Percentiles rank a stretch among this genome's conserved stretches.
phyloP scores from a whole-genome alignment of 2,888 invertebrate genomes.

The Drosophila vallismaia region DNA sequence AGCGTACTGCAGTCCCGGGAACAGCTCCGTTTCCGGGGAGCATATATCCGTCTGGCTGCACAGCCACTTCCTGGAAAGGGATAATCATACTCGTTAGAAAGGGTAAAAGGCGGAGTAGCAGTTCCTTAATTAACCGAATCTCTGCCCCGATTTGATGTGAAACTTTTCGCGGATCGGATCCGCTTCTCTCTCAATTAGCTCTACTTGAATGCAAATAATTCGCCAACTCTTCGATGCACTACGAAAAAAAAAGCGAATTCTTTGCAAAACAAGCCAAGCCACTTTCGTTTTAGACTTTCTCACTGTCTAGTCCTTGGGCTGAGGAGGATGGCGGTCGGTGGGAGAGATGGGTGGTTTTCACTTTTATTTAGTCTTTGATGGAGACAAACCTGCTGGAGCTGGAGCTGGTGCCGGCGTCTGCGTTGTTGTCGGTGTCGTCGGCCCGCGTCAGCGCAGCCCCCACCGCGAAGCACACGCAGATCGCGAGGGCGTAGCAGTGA shows the following conservation, averaged over 20 bases:
- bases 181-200: constrained; percentile 9
- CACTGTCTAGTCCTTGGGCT: too few species aligned
- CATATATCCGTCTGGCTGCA: constrained; percentile 73
- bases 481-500: constrained; percentile 24
- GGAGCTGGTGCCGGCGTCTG: constrained; percentile 10
- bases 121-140: too few species aligned
- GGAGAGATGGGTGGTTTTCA: not conserved
- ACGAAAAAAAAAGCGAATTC: too few species aligned
- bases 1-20: constrained; percentile 6
- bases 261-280: too few species aligned
- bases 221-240: not conserved
- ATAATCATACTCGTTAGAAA: not conserved
- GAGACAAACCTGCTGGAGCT: constrained; percentile 33
- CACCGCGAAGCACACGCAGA: constrained; percentile 32
- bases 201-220: constrained; percentile 2
- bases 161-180: not conserved
- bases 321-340: not conserved
- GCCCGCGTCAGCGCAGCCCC: constrained; percentile 31
- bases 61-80: constrained; percentile 60
- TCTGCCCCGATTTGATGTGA: not conserved
- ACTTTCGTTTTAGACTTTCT: too few species aligned
- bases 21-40: constrained; percentile 52
- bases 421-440: constrained; percentile 13
- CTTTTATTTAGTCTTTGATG: not conserved
- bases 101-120: too few species aligned